Evolutionary conservation across 2,113 vertebrate genomes (phyloP).

Genomic region (Oryzias curvinotus): DNA sequence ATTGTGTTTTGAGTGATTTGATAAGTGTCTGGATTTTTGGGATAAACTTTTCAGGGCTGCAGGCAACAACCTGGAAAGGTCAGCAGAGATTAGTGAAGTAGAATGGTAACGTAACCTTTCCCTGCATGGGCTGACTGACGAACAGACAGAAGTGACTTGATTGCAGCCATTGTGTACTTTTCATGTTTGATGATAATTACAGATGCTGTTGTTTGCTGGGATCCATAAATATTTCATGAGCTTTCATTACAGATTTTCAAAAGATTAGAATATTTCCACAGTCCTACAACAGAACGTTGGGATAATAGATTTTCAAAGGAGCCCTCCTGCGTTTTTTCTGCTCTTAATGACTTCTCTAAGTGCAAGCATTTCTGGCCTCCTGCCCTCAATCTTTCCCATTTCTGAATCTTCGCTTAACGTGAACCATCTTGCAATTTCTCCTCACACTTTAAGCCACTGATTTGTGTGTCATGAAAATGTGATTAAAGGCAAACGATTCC

Average conservation of each 20-base stretch:
- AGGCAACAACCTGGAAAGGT: constrained; percentile 53
- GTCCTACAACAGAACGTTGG: constrained; percentile 10
- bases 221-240: constrained; percentile 68
- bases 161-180: constrained; percentile 75
- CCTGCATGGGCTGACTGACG: constrained; percentile 46
- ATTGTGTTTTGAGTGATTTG: constrained; percentile 51
- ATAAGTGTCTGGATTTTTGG: constrained; percentile 34
- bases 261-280: constrained; percentile 18
- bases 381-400: neutral
- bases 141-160: constrained; percentile 66
- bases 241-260: constrained; percentile 19
- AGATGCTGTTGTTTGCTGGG: constrained; percentile 69
- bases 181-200: constrained; percentile 77
- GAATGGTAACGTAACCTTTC: constrained; percentile 64
- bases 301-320: neutral
- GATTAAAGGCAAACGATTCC: too few species aligned
- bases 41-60: constrained; percentile 38
- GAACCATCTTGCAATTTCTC: neutral
- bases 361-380: neutral
- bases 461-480: too few species aligned
- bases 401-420: constrained; percentile 1
- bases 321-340: constrained; percentile 9
- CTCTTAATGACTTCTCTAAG: constrained; percentile 11
- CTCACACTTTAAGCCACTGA: neutral
- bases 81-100: constrained; percentile 52